Conservation (phyloP, 2,113 vertebrate species). For the Rhinolophus ferrumequinum region DNA sequence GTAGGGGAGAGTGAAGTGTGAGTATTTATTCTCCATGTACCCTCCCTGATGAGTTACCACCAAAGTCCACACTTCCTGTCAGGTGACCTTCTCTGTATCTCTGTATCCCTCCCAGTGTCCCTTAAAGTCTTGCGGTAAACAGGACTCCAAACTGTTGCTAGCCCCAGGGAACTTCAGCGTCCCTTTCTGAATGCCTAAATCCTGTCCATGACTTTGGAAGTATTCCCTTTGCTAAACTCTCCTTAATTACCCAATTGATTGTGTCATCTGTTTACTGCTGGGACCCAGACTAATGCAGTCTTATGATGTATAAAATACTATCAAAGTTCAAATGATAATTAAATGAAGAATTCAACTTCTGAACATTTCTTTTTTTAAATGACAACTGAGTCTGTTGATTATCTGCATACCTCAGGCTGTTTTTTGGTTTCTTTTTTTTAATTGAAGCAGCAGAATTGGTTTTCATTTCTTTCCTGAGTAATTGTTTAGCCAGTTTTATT, state of each 20-base stretch:
- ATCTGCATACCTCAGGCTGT: background rate
- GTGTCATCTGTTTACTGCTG: constrained; percentile 35
- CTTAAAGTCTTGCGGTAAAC: background rate
- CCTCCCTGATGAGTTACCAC: background rate
- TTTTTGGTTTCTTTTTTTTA: background rate
- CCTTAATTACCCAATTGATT: background rate
- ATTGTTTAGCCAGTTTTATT: constrained; percentile 58
- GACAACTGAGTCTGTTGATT: constrained; percentile 26
- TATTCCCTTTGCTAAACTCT: background rate
- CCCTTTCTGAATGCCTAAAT: background rate
- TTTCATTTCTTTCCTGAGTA: constrained; percentile 4
- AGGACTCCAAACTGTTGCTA: background rate
- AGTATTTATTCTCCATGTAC: background rate
- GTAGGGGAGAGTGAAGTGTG: background rate
- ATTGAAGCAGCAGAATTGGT: background rate
- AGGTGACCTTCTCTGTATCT: background rate
- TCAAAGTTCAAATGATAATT: constrained; percentile 53
- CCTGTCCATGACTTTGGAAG: background rate
- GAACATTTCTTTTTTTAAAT: background rate
- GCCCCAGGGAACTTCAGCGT: background rate
- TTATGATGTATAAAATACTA: constrained; percentile 41
- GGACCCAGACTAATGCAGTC: background rate
- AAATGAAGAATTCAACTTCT: constrained; percentile 59
- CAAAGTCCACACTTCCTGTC: background rate
- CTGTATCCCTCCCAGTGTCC: background rate